Percentiles rank a stretch among this genome's conserved stretches.
phyloP scores from a whole-genome alignment of 2,797 vertebrate genomes.

The Cottoperca gobio region DNA sequence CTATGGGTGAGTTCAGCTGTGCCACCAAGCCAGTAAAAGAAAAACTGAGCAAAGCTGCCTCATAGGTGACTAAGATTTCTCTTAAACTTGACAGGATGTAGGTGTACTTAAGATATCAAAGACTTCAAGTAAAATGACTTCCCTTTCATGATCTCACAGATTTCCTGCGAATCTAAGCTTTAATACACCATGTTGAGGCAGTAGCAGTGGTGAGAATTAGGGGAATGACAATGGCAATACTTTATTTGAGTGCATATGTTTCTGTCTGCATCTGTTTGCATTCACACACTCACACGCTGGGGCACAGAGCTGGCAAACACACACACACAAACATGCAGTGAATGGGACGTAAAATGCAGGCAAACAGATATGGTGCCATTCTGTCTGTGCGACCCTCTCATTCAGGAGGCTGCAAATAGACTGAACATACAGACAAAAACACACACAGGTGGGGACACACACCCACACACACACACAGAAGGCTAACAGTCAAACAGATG shows the following conservation, averaged over 20 bases:
- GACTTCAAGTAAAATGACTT: neutral
- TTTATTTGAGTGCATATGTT: slow-evolving; percentile 24
- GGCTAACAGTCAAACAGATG: slow-evolving; percentile 50
- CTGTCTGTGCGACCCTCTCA: slow-evolving; percentile 49
- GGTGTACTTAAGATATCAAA: neutral
- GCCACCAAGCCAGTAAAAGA: neutral
- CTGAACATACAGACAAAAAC: slow-evolving; percentile 50
- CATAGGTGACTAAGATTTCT: neutral
- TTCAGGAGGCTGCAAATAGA: slow-evolving; percentile 57
- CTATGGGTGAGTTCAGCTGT: neutral
- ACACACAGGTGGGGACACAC: slow-evolving; percentile 43
- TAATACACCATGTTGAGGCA: slow-evolving; percentile 1
- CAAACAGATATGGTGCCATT: slow-evolving; percentile 54
- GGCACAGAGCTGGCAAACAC: slow-evolving; percentile 21
- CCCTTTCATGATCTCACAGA: slow-evolving; percentile 18
- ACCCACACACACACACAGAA: slow-evolving; percentile 21
- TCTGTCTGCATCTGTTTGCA: slow-evolving; percentile 11
- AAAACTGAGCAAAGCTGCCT: slow-evolving; percentile 3
- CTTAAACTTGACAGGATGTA: neutral
- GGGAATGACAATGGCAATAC: slow-evolving; percentile 22
- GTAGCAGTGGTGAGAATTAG: slow-evolving; percentile 6
- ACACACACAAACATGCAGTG: slow-evolving; percentile 21
- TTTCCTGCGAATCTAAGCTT: slow-evolving; percentile 26
- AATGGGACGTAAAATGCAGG: slow-evolving; percentile 48
- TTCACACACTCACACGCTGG: slow-evolving; percentile 19